Conservation (phyloP, 2,888 invertebrate species). For the Philhelius pedissequus region DNA sequence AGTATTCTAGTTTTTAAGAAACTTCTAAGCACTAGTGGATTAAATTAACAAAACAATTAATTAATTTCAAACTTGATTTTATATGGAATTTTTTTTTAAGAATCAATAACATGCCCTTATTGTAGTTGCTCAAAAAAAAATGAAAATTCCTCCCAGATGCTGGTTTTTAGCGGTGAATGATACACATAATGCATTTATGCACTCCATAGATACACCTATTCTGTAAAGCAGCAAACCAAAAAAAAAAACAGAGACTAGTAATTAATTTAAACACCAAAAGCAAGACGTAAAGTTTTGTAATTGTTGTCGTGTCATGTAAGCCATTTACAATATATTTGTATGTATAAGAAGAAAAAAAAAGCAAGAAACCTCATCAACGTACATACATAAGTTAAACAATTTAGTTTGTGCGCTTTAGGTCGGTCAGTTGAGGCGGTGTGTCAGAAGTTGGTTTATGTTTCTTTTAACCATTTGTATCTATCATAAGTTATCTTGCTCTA, state of each 20-base stretch:
- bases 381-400: neutral
- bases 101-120: neutral
- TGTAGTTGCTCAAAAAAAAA: neutral
- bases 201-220: conserved; percentile 13
- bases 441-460: conserved; percentile 44
- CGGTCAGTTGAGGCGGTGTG: conserved; percentile 55
- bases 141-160: conserved; percentile 24
- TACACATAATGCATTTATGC: neutral
- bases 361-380: conserved; percentile 7
- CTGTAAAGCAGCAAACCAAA: neutral
- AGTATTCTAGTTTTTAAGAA: too few relatives aligned
- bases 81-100: neutral
- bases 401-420: conserved; percentile 25
- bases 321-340: conserved; percentile 19
- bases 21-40: too few relatives aligned
- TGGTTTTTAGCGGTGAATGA: conserved; percentile 10
- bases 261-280: conserved; percentile 60
- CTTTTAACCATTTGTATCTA: conserved; percentile 24
- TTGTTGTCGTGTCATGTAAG: conserved; percentile 57
- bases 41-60: too few relatives aligned
- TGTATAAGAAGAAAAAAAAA: neutral
- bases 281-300: conserved; percentile 57
- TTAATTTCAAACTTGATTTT: neutral
- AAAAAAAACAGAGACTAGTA: neutral
- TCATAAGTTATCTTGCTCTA: conserved; percentile 44